Evolutionary conservation across 2,888 invertebrate species (phyloP), one percentile per base, ranked within the genome.

Genomic region (Scrobipalpa atriplicella): DNA sequence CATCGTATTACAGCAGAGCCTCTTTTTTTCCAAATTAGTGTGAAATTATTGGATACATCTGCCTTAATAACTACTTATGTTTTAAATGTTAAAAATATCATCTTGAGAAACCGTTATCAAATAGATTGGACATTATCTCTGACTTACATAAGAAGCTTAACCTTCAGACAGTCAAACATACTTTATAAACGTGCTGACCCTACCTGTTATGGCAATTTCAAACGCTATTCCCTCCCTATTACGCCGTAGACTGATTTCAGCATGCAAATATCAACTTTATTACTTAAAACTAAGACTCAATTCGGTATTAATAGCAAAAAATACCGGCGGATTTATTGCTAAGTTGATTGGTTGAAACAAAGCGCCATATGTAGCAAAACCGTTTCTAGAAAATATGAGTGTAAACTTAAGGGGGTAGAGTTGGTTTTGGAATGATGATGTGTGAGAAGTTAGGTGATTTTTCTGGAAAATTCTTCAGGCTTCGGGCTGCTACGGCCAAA

Each of bases 401-500:
- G 29, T 36, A 36, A 38, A 58, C 13, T 16, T 10, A 38, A n/a
- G 29, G n/a, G 38, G 5, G 2, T 58, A 58, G 16, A 36, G 58
- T 58, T 29, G 13, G 10, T 38, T 38, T 58, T 38, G 6, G n/a
- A 38, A n/a, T 58, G 58, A 9, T 16, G 6, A n/a, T 9, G 3
- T n/a, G 2, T 36, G 13, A 6, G 3, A 10, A 38, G 58, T 38
- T 58, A 16, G 13, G 38, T 36, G n/a, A 58, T 29, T 69, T 71
- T 78, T 84, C 84, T 78, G 80, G 86, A 84, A 76, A 58, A 68
- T 79, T 83, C 79, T 70, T 75, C 71, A 71, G 73, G 78, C 79
- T 80, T 79, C 76, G 74, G 74, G 73, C 78, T 74, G 78, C 19
- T 43, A 54, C 29, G 51, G 61, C 73, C 75, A 73, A 74, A 78